Evolutionary conservation across 2,888 invertebrate species (phyloP), one percentile per base, ranked within the genome.

Genomic region (Nebria brevicollis): DNA sequence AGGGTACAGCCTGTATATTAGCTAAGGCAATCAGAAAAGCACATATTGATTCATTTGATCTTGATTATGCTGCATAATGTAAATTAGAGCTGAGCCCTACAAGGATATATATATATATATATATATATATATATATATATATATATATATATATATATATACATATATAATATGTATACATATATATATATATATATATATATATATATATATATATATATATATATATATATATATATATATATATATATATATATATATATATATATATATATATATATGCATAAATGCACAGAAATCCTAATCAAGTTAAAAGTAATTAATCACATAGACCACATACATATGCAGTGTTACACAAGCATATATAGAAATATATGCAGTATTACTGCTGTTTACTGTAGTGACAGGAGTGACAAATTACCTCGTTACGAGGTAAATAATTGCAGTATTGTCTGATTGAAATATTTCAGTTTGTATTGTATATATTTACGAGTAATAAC

Each of bases 341-440:
- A 34, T 5, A 34, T 34, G 34, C 34, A 34, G 34, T 34, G 34
- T 54, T 8, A 70, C 54, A 54, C 54, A 54, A 54, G 8, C 1
- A 54, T 8, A 54, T 54, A 54, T 54, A 54, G 54, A 54, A 54
- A 54, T 54, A 13, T 8, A 7, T 54, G 54, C 8, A 13, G 34
- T 34, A 34, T 34, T 34, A 70, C 34, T 70, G 64, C 26, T 75
- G 75, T 75, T 75, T 75, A 75, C 64, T 42, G 43, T 11, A 8
- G 75, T 75, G 75, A 75, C 75, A 75, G 43, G 43, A 42, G 75
- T 75, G 75, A 75, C 75, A 75, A 75, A 75, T 75, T 64, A 75
- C 75, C 75, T 75, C 64, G 75, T 75, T 75, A 42, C 64, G 64
- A 26, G 75, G 54, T 75, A 75, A 75, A 75, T 75, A 75, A 75